Conservation (phyloP, 2,888 invertebrate species). For the Catonia carolina region DNA sequence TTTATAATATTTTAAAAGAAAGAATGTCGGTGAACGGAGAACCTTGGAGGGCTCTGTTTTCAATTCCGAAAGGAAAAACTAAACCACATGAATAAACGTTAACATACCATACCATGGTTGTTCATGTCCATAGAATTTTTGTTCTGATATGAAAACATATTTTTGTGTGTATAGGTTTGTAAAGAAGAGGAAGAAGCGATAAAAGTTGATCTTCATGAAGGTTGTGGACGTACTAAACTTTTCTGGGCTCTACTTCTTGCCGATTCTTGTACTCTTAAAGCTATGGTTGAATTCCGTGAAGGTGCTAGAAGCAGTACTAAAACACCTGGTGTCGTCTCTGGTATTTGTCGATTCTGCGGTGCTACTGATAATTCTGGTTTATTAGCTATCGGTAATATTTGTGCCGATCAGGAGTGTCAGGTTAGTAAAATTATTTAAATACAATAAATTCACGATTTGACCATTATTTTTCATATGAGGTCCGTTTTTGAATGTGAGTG, state of each 20-base stretch:
- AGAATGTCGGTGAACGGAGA: no score
- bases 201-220: slow-evolving; percentile 92
- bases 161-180: no score
- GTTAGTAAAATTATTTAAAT: slow-evolving; percentile 46
- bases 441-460: background rate
- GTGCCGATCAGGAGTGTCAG: slow-evolving; percentile 90
- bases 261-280: slow-evolving; percentile 88
- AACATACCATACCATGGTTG: no score
- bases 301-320: slow-evolving; percentile 45
- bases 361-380: slow-evolving; percentile 74
- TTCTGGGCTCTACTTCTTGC: slow-evolving; percentile 92
- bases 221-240: slow-evolving; percentile 89
- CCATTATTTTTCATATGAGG: slow-evolving; percentile 1
- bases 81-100: no score
- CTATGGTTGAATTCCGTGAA: slow-evolving; percentile 82
- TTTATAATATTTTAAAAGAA: no score
- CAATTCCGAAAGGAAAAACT: no score
- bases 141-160: no score
- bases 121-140: no score
- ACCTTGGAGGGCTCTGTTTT: no score
- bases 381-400: slow-evolving; percentile 86
- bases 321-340: slow-evolving; percentile 46
- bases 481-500: background rate
- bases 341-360: slow-evolving; percentile 88
- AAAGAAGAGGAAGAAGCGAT: slow-evolving; percentile 96